Conservation (phyloP, 2,113 vertebrate species). For the Siniperca chuatsi region DNA sequence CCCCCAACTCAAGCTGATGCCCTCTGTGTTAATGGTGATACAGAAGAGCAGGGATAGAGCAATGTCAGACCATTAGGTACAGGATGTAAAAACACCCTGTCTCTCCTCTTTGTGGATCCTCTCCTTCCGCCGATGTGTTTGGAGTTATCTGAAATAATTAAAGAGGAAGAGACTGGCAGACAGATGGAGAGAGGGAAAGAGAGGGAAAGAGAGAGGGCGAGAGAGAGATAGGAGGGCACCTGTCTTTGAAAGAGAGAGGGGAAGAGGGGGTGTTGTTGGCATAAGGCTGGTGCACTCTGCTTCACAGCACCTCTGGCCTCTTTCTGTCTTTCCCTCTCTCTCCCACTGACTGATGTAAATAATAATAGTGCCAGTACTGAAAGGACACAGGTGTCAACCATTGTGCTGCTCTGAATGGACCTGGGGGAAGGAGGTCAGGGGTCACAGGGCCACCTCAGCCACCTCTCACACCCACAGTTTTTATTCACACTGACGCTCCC, state of each 20-base stretch:
- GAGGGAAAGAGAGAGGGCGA: constrained; percentile 16
- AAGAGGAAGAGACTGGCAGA: constrained; percentile 48
- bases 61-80: constrained; percentile 48
- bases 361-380: constrained; percentile 83
- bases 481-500: constrained; percentile 71
- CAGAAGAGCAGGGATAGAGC: constrained; percentile 32
- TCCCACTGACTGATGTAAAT: constrained; percentile 81
- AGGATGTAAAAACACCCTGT: constrained; percentile 64
- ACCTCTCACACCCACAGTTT: constrained; percentile 78
- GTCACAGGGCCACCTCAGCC: constrained; percentile 72
- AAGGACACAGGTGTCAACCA: constrained; percentile 88
- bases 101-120: constrained; percentile 49
- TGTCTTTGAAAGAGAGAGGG: constrained; percentile 42
- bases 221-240: constrained; percentile 30
- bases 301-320: constrained; percentile 82
- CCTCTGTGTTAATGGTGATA: constrained; percentile 41
- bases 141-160: constrained; percentile 72
- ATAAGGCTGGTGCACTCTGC: constrained; percentile 61
- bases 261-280: constrained; percentile 44
- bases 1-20: neutral
- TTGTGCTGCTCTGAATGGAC: constrained; percentile 82
- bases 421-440: constrained; percentile 74
- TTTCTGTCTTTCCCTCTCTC: constrained; percentile 57
- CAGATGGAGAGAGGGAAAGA: constrained; percentile 18
- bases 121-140: constrained; percentile 62